Evolutionary conservation across 2,888 invertebrate species (phyloP).

Genomic region (Trachelus tabidus): DNA sequence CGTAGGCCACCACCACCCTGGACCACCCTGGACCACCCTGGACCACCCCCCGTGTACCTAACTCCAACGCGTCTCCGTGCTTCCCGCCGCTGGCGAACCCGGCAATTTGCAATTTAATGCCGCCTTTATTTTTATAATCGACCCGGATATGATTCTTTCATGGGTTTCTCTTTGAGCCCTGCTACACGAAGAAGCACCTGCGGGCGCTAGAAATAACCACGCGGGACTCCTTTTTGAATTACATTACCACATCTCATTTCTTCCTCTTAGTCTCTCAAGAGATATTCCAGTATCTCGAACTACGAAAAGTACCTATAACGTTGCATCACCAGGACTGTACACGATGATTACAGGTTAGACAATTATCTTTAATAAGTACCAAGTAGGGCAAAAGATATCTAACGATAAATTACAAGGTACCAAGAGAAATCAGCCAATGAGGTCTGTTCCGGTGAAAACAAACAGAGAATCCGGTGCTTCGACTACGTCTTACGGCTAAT

Average conservation of each 20-base stretch:
- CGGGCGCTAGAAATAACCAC: background rate
- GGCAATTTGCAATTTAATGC: slow-evolving; percentile 41
- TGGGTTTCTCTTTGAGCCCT: slow-evolving; percentile 26
- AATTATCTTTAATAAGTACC: background rate
- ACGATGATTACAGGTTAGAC: too few relatives aligned
- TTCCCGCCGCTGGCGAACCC: slow-evolving; percentile 27
- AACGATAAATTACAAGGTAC: background rate
- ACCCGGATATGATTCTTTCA: slow-evolving; percentile 42
- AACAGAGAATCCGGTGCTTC: background rate
- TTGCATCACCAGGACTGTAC: too few relatives aligned
- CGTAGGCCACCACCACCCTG: slow-evolving; percentile 31
- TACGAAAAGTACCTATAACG: background rate
- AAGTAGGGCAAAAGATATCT: background rate
- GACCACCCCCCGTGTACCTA: slow-evolving; percentile 17
- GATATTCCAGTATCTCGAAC: background rate
- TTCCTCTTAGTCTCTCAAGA: background rate
- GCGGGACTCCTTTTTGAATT: slow-evolving; percentile 19
- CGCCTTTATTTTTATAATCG: slow-evolving; percentile 41
- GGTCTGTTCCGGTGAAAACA: background rate
- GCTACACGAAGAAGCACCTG: background rate
- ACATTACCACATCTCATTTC: slow-evolving; percentile 5
- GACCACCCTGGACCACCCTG: slow-evolving; percentile 10
- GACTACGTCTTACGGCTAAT: background rate
- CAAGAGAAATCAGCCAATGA: background rate
- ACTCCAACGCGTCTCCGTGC: slow-evolving; percentile 6